These are phyloP conservation scores for Bettongia penicillata DNA, from an alignment of 2,113 vertebrate genomes.

Conservation along the genomic window DNA sequence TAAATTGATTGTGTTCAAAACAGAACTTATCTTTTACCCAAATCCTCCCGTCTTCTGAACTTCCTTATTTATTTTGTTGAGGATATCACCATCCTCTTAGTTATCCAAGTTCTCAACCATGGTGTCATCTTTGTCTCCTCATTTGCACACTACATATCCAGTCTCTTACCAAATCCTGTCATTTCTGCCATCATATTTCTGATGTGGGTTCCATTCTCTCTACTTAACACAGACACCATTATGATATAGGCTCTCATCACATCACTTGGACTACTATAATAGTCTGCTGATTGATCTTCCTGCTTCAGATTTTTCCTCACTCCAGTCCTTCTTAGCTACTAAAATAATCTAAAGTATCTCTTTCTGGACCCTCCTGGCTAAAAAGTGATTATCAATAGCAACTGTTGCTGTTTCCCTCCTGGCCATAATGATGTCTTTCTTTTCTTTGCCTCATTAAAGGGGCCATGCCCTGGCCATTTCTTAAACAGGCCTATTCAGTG, in stretches of 20 bases:
- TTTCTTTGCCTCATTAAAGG: too few relatives aligned
- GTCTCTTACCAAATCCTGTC: not conserved
- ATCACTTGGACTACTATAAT: not conserved
- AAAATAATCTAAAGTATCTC: not conserved
- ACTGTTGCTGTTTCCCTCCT: too few relatives aligned
- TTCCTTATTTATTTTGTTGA: not conserved
- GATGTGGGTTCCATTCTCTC: not conserved
- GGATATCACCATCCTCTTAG: not conserved
- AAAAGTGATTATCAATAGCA: too few relatives aligned
- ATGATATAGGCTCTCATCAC: not conserved
- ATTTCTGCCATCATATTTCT: not conserved
- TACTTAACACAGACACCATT: not conserved
- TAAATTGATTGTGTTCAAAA: not conserved
- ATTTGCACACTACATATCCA: not conserved
- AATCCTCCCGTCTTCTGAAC: not conserved
- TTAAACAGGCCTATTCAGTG: too few relatives aligned
- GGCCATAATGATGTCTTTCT: too few relatives aligned
- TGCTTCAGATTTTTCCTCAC: not conserved
- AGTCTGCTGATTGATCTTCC: not conserved
- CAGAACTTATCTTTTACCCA: not conserved
- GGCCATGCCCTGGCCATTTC: too few relatives aligned
- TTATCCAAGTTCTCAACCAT: not conserved
- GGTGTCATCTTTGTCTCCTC: not conserved
- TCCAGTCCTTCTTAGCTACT: not conserved
- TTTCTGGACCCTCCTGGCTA: too few relatives aligned